phyloP scores from a whole-genome alignment of 2,113 vertebrate genomes.

The Tyrannus savana region DNA sequence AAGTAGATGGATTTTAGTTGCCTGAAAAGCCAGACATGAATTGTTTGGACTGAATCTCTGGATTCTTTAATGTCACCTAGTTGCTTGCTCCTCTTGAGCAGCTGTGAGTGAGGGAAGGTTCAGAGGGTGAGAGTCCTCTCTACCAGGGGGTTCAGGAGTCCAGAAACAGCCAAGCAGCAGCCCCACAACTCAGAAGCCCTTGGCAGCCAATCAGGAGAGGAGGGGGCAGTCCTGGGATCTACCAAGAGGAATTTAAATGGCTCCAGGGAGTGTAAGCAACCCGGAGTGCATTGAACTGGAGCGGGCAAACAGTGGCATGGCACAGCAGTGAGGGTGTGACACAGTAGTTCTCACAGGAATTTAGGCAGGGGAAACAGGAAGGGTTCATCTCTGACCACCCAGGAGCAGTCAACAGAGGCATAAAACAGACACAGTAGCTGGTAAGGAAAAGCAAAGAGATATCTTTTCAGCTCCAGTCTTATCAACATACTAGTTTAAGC shows the following conservation, averaged over 20 bases:
- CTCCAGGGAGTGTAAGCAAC: not conserved
- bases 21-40: not conserved
- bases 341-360: not conserved
- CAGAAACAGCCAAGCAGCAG: not conserved
- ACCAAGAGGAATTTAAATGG: rapidly evolving
- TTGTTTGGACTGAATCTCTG: not conserved
- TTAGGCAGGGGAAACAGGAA: rapidly evolving
- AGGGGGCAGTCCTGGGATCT: rapidly evolving
- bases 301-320: not conserved
- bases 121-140: not conserved
- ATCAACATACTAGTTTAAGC: not conserved
- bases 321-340: not conserved
- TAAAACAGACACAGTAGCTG: not conserved
- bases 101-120: not conserved
- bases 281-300: rapidly evolving
- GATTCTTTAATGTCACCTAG: not conserved
- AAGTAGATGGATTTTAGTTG: not conserved
- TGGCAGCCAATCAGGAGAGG: rapidly evolving
- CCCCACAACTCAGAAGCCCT: rapidly evolving
- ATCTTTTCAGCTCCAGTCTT: not conserved
- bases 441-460: not conserved
- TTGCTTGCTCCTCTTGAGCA: not conserved
- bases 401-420: not conserved
- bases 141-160: not conserved
- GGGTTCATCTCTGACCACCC: not conserved